phyloP scores from a whole-genome alignment of 2,888 invertebrate species.

The Andricus curvator region DNA sequence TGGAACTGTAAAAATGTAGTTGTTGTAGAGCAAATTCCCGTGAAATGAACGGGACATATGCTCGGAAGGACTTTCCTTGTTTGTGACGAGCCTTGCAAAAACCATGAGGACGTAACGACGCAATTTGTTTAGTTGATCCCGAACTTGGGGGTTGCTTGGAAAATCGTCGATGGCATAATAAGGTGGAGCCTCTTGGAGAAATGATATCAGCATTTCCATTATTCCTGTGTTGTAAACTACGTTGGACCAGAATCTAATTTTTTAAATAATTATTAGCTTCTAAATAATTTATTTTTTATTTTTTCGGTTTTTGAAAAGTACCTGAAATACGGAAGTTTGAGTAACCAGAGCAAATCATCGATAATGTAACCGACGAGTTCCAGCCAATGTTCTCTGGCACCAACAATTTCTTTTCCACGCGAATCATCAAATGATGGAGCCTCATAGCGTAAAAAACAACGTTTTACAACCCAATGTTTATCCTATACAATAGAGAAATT shows the following conservation, averaged over 20 bases:
- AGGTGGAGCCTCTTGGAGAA: slow-evolving; percentile 87
- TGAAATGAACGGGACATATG: slow-evolving; percentile 85
- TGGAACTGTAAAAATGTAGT: slow-evolving; percentile 90
- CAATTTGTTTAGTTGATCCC: slow-evolving; percentile 82
- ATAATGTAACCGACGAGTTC: slow-evolving; percentile 82
- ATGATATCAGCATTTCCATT: slow-evolving; percentile 84
- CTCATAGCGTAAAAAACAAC: slow-evolving; percentile 81
- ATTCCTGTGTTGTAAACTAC: slow-evolving; percentile 84
- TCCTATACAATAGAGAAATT: slow-evolving; percentile 77
- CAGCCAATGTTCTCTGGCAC: slow-evolving; percentile 84
- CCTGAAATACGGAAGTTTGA: slow-evolving; percentile 85
- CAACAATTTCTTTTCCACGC: slow-evolving; percentile 79
- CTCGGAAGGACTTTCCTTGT: slow-evolving; percentile 81
- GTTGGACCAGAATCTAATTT: slow-evolving; percentile 85
- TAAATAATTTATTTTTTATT: neutral
- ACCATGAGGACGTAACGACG: slow-evolving; percentile 83
- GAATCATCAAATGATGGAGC: slow-evolving; percentile 79
- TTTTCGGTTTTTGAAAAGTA: slow-evolving; percentile 65
- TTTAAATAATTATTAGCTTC: slow-evolving; percentile 9
- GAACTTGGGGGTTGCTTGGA: slow-evolving; percentile 77
- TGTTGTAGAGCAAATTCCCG: slow-evolving; percentile 86
- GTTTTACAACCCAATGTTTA: slow-evolving; percentile 81
- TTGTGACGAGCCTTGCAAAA: slow-evolving; percentile 88
- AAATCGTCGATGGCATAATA: slow-evolving; percentile 81
- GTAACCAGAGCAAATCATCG: slow-evolving; percentile 85